Evolutionary conservation across 2,113 vertebrate species (phyloP), one percentile per base, ranked within the genome.

Genomic region (Irena cyanogastra): DNA sequence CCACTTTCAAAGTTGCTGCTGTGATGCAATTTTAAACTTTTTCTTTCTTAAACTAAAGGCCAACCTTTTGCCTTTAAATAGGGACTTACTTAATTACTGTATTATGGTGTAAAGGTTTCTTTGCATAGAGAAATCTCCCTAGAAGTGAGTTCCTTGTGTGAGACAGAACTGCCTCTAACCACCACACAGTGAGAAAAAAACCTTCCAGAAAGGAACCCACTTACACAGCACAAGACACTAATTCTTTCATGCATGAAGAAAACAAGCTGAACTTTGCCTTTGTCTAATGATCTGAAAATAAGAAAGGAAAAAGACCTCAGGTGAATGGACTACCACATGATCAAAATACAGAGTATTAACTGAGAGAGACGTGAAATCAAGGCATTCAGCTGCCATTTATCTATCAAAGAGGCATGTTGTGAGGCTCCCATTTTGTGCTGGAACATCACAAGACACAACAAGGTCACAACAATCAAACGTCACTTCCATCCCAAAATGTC

Each of bases 401-500:
- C 37, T 41, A 91, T 83, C 65, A 79, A 84, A 89, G 65, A 50
- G 6, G 1, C 65, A 57, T 79, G 70, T 91, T 28, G 27, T 26
- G 31, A 79, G 45, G 74, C 65, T 91, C 63, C 89, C 60, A 44
- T 89, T 94, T 87, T 84, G 72, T 68, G 79, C 28, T 56, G 74
- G 65, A 87, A 79, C 89, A 96, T 89, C 93, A 89, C 57, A 94
- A 84, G 87, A 53, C 66, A 63, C 52, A 87, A 72, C 83, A 93
- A 95, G 93, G 94, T 95, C 93, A 94, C 53, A 82, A 71, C 56
- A 91, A 87, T 89, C 91, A 94, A 94, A 96, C 85, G 87, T 84
- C 94, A 94, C 64, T 94, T 87, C 80, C 65, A 84, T 54, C 78
- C 65, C 77, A 89, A 96, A 91, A 89, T 57, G 78, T 72, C 84